Percentiles rank a stretch among this genome's conserved stretches.
Evolutionary conservation across 2,113 vertebrate genomes (phyloP).

Genomic region (Alexandromys fortis): DNA sequence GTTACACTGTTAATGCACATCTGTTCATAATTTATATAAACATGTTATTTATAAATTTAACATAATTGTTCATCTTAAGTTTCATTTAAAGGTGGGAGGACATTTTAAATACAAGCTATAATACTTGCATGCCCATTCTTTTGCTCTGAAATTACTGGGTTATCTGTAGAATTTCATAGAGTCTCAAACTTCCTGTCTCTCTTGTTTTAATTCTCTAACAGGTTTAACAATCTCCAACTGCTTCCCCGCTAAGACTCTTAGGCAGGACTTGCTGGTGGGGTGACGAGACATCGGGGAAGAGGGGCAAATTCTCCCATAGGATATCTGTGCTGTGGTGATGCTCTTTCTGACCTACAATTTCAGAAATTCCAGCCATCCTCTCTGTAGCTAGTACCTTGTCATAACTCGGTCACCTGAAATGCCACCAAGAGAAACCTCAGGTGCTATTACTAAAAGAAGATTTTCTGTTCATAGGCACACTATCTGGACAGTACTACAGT

Average conservation of each 20-base stretch:
- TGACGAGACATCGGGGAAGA: neutral
- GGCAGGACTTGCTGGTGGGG: neutral
- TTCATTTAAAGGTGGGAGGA: neutral
- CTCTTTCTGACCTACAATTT: neutral
- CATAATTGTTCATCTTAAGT: neutral
- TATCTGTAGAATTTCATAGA: constrained; percentile 30
- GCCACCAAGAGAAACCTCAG: neutral
- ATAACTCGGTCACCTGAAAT: constrained; percentile 1
- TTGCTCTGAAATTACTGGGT: neutral
- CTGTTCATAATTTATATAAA: neutral
- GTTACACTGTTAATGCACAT: no score
- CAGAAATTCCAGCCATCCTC: neutral
- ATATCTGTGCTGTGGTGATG: neutral
- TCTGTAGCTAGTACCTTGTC: neutral
- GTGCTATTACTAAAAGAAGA: neutral
- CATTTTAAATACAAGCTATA: neutral
- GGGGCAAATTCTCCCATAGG: neutral
- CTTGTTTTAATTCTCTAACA: neutral
- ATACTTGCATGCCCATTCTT: neutral
- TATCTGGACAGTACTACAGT: neutral
- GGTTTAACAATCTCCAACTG: neutral
- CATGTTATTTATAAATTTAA: neutral
- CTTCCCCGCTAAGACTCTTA: neutral
- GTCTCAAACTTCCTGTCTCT: neutral
- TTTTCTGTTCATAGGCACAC: neutral